phyloP scores from a whole-genome alignment of 1,140 invertebrate species.

The Leptinotarsa texana region DNA sequence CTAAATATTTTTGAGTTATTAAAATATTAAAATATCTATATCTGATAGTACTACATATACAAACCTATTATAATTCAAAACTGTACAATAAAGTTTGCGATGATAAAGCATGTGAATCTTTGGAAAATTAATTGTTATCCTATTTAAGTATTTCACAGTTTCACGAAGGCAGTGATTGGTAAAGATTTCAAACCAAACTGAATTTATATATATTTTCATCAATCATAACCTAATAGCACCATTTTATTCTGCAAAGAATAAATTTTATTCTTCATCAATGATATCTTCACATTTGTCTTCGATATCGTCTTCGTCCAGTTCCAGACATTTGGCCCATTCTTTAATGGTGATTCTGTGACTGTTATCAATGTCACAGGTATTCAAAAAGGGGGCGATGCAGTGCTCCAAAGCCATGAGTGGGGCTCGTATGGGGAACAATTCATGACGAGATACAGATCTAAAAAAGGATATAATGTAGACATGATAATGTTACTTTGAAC shows the following conservation, averaged over 20 bases:
- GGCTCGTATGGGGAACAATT: slow-evolving; percentile 91
- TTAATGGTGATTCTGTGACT: slow-evolving; percentile 86
- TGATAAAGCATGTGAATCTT: neutral
- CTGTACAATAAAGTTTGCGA: neutral
- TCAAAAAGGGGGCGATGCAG: slow-evolving; percentile 93
- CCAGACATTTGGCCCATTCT: slow-evolving; percentile 91
- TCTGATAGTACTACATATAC: too few species aligned
- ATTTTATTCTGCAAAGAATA: slow-evolving; percentile 36
- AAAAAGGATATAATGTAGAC: neutral
- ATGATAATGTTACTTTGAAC: too few species aligned
- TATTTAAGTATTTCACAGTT: neutral
- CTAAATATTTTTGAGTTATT: too few species aligned
- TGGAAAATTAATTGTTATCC: neutral
- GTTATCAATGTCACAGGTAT: slow-evolving; percentile 82
- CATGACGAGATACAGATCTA: slow-evolving; percentile 84
- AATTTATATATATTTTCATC: neutral
- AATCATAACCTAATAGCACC: slow-evolving; percentile 34
- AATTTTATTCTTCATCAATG: slow-evolving; percentile 47
- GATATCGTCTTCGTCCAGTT: slow-evolving; percentile 73
- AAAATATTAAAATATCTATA: too few species aligned
- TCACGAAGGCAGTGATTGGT: neutral
- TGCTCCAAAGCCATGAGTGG: slow-evolving; percentile 91
- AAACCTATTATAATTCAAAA: too few species aligned
- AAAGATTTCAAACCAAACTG: neutral
- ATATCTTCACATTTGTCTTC: slow-evolving; percentile 65